Conservation (phyloP, 2,113 vertebrate species). For the Mixornis gularis region DNA sequence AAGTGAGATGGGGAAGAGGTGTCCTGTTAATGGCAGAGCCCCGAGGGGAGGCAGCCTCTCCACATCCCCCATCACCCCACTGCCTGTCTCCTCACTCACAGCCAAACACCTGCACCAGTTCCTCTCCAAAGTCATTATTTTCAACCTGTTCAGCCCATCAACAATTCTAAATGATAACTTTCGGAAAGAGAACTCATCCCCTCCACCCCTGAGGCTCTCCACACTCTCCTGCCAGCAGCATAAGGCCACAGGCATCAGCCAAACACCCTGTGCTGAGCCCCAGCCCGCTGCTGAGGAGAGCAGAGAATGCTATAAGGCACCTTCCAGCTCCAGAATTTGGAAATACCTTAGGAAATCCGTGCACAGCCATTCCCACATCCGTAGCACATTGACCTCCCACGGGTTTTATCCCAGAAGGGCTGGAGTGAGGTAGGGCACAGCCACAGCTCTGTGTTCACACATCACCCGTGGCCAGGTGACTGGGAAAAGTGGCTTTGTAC, state of each 20-base stretch:
- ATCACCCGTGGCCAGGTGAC: accelerated
- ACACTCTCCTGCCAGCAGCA: background rate
- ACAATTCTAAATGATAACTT: background rate
- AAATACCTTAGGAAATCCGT: background rate
- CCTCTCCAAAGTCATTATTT: background rate
- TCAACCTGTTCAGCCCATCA: background rate
- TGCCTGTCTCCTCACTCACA: background rate
- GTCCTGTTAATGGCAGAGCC: background rate
- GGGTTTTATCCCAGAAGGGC: background rate
- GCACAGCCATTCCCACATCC: background rate
- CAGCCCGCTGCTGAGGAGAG: background rate
- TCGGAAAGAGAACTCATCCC: background rate
- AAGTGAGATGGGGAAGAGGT: background rate
- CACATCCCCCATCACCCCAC: accelerated
- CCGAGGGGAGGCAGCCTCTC: background rate
- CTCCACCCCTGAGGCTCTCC: conserved; percentile 3
- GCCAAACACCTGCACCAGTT: background rate
- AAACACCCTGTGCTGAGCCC: background rate
- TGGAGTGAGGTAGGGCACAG: background rate
- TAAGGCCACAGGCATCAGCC: background rate
- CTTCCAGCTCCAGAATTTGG: background rate
- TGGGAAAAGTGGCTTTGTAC: background rate
- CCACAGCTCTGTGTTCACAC: background rate
- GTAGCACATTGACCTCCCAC: accelerated
- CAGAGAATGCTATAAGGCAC: conserved; percentile 37